Evolutionary conservation across 2,888 invertebrate genomes (phyloP).

Genomic region (Rambutsinella grinnellia): DNA sequence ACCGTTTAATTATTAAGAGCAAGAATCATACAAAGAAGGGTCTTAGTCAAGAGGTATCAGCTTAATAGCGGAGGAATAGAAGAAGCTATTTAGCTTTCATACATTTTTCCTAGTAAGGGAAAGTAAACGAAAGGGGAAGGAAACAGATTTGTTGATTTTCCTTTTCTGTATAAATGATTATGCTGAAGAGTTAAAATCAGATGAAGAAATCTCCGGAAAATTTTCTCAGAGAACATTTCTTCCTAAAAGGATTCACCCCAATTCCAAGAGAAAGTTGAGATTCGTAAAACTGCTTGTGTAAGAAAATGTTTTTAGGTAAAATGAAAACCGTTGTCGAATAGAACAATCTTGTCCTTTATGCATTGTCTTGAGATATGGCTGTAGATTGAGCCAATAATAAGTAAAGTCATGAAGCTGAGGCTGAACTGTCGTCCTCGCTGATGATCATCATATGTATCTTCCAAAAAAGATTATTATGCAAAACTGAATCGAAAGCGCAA

Average conservation of each 20-base stretch:
- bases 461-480: too few relatives aligned
- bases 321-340: too few relatives aligned
- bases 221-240: slow-evolving; percentile 5
- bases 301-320: slow-evolving; percentile 8
- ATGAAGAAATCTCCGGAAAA: slow-evolving; percentile 40
- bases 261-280: neutral
- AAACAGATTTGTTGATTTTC: slow-evolving; percentile 21
- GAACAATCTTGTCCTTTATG: too few relatives aligned
- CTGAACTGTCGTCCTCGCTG: too few relatives aligned
- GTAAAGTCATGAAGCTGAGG: too few relatives aligned
- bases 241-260: slow-evolving; percentile 1
- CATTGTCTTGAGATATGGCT: too few relatives aligned
- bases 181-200: slow-evolving; percentile 57
- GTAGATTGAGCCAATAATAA: too few relatives aligned
- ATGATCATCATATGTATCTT: too few relatives aligned
- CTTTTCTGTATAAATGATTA: slow-evolving; percentile 47
- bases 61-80: neutral
- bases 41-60: neutral
- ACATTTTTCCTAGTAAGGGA: neutral
- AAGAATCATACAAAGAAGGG: neutral
- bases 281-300: neutral
- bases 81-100: too few relatives aligned
- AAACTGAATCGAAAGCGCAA: too few relatives aligned
- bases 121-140: neutral
- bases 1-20: neutral